Evolutionary conservation across 2,113 vertebrate species (phyloP).

Genomic region (Tangachromis dhanisi): DNA sequence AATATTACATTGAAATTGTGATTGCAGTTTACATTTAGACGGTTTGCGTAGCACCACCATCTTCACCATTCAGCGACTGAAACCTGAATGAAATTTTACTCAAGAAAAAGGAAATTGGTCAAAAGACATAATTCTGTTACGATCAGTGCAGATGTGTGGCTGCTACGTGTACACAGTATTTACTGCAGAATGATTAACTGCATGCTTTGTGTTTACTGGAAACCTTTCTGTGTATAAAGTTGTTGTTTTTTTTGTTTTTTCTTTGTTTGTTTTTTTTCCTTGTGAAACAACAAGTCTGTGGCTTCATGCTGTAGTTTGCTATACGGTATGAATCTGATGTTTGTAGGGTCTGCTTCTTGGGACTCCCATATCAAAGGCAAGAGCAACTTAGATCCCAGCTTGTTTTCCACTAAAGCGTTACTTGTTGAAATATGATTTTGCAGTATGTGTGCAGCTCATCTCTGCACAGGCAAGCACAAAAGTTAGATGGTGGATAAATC

Average conservation of each 20-base stretch:
- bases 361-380: background rate
- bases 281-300: background rate
- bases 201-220: background rate
- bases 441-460: no score
- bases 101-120: background rate
- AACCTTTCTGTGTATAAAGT: background rate
- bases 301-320: background rate
- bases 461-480: no score
- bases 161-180: background rate
- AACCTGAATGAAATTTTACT: background rate
- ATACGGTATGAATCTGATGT: background rate
- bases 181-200: background rate
- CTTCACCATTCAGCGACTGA: background rate
- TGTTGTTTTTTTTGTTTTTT: fast-evolving
- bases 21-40: background rate
- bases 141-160: background rate
- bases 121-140: background rate
- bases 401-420: no score
- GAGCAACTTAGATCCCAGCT: no score
- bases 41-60: background rate
- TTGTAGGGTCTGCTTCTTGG: background rate
- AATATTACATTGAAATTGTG: background rate
- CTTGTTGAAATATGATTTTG: no score
- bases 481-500: no score
- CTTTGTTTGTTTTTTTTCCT: background rate